These are phyloP conservation scores for Ophthalmolycus amberensis DNA, from an alignment of 2,113 vertebrate genomes.

Conservation along the genomic window DNA sequence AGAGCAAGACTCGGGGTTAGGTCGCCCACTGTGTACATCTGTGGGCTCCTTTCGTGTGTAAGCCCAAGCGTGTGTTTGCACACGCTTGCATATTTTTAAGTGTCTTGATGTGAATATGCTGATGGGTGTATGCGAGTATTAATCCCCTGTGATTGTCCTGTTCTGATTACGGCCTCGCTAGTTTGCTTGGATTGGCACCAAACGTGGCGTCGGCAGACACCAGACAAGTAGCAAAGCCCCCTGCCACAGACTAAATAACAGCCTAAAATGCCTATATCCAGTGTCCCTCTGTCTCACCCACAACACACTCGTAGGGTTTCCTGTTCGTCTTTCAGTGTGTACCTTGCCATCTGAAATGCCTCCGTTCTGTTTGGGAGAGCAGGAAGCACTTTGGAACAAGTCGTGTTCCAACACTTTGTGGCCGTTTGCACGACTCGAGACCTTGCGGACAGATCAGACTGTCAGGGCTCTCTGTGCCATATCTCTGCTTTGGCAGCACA, in stretches of 20 bases:
- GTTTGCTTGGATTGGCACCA: constrained; percentile 79
- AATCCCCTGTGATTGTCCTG: constrained; percentile 57
- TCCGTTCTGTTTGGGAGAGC: constrained; percentile 53
- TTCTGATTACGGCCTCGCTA: constrained; percentile 69
- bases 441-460: constrained; percentile 61
- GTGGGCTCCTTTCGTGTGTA: constrained; percentile 44
- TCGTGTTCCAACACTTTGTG: constrained; percentile 45
- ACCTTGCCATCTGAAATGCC: constrained; percentile 51
- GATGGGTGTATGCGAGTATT: constrained; percentile 61
- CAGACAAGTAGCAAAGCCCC: constrained; percentile 58
- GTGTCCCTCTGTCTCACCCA: constrained; percentile 56
- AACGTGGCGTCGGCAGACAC: constrained; percentile 55
- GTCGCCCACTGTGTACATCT: constrained; percentile 50
- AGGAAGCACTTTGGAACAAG: constrained; percentile 34
- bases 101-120: constrained; percentile 48
- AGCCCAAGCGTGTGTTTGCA: constrained; percentile 27
- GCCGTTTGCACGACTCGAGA: constrained; percentile 65
- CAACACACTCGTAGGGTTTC: constrained; percentile 69
- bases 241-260: constrained; percentile 70
- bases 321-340: constrained; percentile 65
- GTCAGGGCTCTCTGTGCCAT: constrained; percentile 47
- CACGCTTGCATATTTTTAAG: constrained; percentile 43
- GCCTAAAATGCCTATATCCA: constrained; percentile 68
- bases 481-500: constrained; percentile 76
- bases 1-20: constrained; percentile 33